phyloP scores from a whole-genome alignment of 2,113 vertebrate genomes.

The Catagonus wagneri region DNA sequence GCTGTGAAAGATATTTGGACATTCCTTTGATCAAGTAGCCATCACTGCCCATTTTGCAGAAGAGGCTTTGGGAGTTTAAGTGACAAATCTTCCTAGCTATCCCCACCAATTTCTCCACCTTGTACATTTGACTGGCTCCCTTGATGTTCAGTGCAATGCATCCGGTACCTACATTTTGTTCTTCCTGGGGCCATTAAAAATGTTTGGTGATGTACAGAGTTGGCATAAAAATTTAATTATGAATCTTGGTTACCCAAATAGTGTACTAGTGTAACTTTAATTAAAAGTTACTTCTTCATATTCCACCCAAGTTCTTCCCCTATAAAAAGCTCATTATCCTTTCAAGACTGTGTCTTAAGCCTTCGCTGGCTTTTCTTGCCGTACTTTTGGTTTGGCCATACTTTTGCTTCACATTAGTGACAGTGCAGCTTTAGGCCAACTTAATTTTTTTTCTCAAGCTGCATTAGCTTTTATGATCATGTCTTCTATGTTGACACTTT shows the following conservation, averaged over 20 bases:
- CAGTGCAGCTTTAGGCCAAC: not conserved
- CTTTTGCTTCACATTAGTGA: slow-evolving; percentile 14
- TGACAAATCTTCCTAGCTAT: not conserved
- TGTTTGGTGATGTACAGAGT: slow-evolving; percentile 70
- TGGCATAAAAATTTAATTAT: slow-evolving; percentile 80
- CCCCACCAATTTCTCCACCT: not conserved
- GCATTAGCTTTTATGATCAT: not conserved
- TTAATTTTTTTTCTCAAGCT: not conserved
- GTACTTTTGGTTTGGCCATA: not conserved
- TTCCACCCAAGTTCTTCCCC: slow-evolving; percentile 60
- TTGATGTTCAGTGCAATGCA: not conserved
- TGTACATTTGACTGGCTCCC: not conserved
- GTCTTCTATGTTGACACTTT: not conserved
- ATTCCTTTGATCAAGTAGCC: not conserved
- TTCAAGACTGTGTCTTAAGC: slow-evolving; percentile 35
- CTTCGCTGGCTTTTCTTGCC: slow-evolving; percentile 35
- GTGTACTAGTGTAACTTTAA: slow-evolving; percentile 72
- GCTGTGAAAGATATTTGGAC: not conserved
- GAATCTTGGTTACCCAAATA: slow-evolving; percentile 73
- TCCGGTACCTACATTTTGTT: slow-evolving; percentile 30
- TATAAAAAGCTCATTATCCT: slow-evolving; percentile 55
- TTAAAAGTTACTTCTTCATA: slow-evolving; percentile 71
- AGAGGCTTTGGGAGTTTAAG: not conserved
- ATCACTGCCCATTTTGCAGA: not conserved
- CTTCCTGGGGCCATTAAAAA: slow-evolving; percentile 69